These are phyloP conservation scores for Lasioglossum figueresi DNA, from an alignment of 2,888 invertebrate species.

Conservation along the genomic window DNA sequence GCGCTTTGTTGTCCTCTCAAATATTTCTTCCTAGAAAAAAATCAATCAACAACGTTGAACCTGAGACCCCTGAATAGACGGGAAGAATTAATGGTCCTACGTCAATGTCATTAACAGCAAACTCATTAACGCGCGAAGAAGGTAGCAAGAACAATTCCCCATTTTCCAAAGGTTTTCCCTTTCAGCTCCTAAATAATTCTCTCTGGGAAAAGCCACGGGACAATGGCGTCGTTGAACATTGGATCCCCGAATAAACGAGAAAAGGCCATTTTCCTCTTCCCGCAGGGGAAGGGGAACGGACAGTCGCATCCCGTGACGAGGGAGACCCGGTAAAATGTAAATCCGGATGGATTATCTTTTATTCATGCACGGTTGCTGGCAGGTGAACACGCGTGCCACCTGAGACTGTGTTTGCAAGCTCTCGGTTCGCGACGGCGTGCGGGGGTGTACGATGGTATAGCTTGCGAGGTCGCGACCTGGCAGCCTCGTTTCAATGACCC, in stretches of 20 bases:
- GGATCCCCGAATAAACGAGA: background rate
- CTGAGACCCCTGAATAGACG: background rate
- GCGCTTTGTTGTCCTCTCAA: background rate
- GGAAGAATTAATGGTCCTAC: background rate
- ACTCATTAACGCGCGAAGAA: background rate
- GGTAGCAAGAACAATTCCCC: background rate
- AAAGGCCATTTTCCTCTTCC: background rate
- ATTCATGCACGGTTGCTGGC: constrained; percentile 62
- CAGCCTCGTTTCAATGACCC: constrained; percentile 67
- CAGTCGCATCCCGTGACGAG: constrained; percentile 42
- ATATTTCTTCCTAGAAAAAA: background rate
- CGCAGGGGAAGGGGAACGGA: background rate
- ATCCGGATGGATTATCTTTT: constrained; percentile 64
- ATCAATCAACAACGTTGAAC: background rate
- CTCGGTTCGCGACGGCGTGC: background rate
- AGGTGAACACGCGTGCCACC: constrained; percentile 27
- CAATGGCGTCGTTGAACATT: background rate
- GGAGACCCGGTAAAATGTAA: constrained; percentile 54
- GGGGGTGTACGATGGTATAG: background rate
- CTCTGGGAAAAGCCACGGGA: background rate
- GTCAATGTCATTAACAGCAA: background rate
- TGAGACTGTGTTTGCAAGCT: background rate
- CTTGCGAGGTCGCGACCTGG: constrained; percentile 60
- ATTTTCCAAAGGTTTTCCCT: background rate
- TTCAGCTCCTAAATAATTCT: background rate